Base-by-base conservation (phyloP, 2,113 vertebrate genomes). In the Hydrolagus affinis region DNA sequence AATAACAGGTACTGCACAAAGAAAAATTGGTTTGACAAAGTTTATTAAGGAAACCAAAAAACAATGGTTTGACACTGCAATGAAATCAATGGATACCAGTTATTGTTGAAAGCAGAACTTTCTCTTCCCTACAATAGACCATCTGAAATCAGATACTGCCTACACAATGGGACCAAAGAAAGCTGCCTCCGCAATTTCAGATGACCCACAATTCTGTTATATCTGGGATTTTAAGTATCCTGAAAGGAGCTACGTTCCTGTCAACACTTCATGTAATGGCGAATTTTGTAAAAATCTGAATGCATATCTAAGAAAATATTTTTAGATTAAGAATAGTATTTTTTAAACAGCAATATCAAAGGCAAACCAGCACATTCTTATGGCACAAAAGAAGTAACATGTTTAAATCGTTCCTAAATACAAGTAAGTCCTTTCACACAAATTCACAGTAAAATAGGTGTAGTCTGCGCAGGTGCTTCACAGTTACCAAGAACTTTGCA, bases 401-500 rank as follows among this genome's bases (percentile, higher is more conserved):
- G 60, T 66, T 83, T 83, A 66, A 83, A 83, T 83, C 64, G 30
- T 66, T 83, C 66, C 23, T 12, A 14, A 83, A 83, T 23, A 64
- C 19, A 83, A 19, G 78, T 66, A 83, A 19, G 78, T 66, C 23
- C 62, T 83, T 83, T 83, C 19, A 83, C 28, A 83, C 77, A 83
- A 83, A 83, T 83, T 64, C 77, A 83, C 77, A 83, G 77, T 83
- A 83, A 60, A 83, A 30, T 64, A 68, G 73, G 78, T 83, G 78
- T 66, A 83, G 66, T 25, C 60, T 30, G 62, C 62, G 30, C 78
- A 19, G 17, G 78, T 83, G 78, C 78, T 83, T 83, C 66, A 66
- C 73, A 83, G 78, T 83, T 83, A 62, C 60, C 28, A 83, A 68
- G 78, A 66, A 83, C 21, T 68, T 62, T 56, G 72, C 72, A 64